Evolutionary conservation across 1,140 invertebrate species (phyloP).

Genomic region (Eriocheir sinensis): DNA sequence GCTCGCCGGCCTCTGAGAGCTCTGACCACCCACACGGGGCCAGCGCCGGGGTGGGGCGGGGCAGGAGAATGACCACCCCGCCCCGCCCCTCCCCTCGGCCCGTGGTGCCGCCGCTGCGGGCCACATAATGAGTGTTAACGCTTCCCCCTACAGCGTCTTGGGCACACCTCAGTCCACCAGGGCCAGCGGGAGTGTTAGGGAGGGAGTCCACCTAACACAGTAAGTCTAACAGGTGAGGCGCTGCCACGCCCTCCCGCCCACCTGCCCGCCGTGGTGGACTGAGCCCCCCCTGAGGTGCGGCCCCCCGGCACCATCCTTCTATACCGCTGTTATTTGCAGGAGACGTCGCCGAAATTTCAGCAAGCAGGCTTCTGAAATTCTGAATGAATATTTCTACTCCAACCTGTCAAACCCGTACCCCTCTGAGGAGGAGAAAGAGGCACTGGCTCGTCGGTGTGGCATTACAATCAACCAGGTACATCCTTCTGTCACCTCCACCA

Average conservation of each 20-base stretch:
- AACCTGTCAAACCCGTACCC: slow-evolving; percentile 99
- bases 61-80: neutral
- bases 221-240: neutral
- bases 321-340: slow-evolving; percentile 83
- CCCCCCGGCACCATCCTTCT: neutral
- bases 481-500: slow-evolving; percentile 18
- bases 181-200: neutral
- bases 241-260: neutral
- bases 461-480: slow-evolving; percentile 97
- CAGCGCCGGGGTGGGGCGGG: neutral
- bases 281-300: slow-evolving; percentile 32
- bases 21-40: neutral
- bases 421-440: slow-evolving; percentile 99
- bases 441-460: slow-evolving; percentile 99
- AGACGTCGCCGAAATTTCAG: slow-evolving; percentile 99
- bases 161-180: slow-evolving; percentile 36
- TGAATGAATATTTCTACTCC: slow-evolving; percentile 99
- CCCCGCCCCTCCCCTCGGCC: neutral
- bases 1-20: neutral
- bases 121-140: neutral
- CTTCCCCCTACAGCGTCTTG: slow-evolving; percentile 17
- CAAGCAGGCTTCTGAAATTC: slow-evolving; percentile 99
- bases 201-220: neutral
- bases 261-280: slow-evolving; percentile 71
- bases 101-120: neutral